Percentiles rank a stretch among this genome's conserved stretches.
phyloP scores from a whole-genome alignment of 1,140 invertebrate species.

The Neodiprion pinetum region DNA sequence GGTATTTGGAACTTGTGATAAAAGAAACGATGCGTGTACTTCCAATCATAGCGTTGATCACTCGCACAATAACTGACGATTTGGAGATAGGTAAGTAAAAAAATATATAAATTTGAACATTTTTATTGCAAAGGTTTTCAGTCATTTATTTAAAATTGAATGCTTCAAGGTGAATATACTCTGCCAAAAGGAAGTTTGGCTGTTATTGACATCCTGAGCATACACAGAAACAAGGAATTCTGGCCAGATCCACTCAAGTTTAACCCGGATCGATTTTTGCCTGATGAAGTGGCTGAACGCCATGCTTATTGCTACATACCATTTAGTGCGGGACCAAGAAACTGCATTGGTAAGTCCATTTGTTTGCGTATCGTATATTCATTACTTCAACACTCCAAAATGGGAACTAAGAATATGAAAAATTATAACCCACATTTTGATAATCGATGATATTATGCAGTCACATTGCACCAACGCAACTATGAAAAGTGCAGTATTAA shows the following conservation, averaged over 20 bases:
- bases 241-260: slow-evolving; percentile 67
- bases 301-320: slow-evolving; percentile 60
- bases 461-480: too few species aligned
- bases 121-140: too few species aligned
- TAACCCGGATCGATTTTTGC: slow-evolving; percentile 67
- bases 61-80: neutral
- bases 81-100: neutral
- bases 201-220: neutral
- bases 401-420: too few species aligned
- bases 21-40: slow-evolving; percentile 1
- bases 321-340: slow-evolving; percentile 65
- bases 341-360: slow-evolving; percentile 61
- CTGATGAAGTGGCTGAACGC: slow-evolving; percentile 48
- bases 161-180: neutral
- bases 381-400: too few species aligned
- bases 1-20: neutral
- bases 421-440: too few species aligned
- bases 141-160: too few species aligned
- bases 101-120: too few species aligned
- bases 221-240: slow-evolving; percentile 47
- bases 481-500: too few species aligned
- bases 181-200: neutral
- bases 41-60: neutral
- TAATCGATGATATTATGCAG: too few species aligned
- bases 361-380: too few species aligned